Conservation (phyloP, 2,797 vertebrate species). For the Parambassis ranga region DNA sequence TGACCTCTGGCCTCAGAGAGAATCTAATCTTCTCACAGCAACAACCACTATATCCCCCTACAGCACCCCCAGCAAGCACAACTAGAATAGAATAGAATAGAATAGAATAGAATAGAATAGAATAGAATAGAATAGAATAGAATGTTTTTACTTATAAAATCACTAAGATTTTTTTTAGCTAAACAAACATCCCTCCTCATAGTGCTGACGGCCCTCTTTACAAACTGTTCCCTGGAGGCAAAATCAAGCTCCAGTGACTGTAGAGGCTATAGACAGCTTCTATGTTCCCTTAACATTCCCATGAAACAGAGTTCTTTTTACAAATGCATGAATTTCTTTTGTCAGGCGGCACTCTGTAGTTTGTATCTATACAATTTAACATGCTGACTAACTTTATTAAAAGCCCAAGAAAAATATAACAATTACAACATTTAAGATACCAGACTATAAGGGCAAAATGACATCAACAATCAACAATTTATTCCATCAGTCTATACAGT, state of each 20-base stretch:
- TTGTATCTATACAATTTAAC: not conserved
- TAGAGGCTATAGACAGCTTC: not conserved
- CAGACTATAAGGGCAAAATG: too few relatives aligned
- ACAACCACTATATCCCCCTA: conserved; percentile 15
- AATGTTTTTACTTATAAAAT: not conserved
- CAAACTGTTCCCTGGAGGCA: conserved; percentile 24
- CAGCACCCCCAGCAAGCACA: not conserved
- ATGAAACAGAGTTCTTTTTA: too few relatives aligned
- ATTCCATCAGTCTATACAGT: too few relatives aligned
- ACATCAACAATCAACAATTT: too few relatives aligned
- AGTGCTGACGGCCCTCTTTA: conserved; percentile 26
- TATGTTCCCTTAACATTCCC: conserved; percentile 12
- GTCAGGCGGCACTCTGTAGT: too few relatives aligned
- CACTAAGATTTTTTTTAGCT: conserved; percentile 3
- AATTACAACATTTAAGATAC: not conserved
- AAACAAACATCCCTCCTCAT: not conserved
- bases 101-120: not conserved
- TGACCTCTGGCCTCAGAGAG: conserved; percentile 64
- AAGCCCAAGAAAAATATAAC: not conserved
- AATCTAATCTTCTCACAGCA: conserved; percentile 68
- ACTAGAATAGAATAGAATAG: not conserved
- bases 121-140: not conserved
- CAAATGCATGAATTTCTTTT: too few relatives aligned
- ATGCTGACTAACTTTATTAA: not conserved
- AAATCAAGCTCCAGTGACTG: conserved; percentile 9